These are phyloP conservation scores for Villa cingulata DNA, from an alignment of 2,888 invertebrate genomes.

Conservation along the genomic window DNA sequence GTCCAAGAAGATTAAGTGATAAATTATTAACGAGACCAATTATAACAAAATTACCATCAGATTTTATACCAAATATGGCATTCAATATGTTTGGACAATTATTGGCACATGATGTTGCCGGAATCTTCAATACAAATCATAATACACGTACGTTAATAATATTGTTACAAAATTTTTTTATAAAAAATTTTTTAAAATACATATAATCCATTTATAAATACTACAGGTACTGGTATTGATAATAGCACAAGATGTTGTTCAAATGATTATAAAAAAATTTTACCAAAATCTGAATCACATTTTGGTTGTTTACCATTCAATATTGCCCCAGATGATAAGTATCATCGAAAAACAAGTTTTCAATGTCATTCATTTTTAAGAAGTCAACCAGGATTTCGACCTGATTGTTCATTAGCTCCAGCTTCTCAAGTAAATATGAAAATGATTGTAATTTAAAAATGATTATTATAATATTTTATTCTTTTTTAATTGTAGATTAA, in stretches of 20 bases:
- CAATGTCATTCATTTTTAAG: conserved; percentile 47
- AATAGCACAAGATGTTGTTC: conserved; percentile 7
- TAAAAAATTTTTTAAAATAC: too few relatives aligned
- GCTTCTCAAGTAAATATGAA: conserved; percentile 40
- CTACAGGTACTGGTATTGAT: not conserved
- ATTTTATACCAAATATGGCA: conserved; percentile 3
- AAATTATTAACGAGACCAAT: not conserved
- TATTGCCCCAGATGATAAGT: conserved; percentile 42
- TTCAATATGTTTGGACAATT: conserved; percentile 8
- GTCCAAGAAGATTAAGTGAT: conserved; percentile 1
- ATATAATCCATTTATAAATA: not conserved
- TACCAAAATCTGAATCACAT: conserved; percentile 39
- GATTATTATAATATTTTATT: not conserved
- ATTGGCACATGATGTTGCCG: conserved; percentile 7
- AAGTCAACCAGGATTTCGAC: conserved; percentile 14
- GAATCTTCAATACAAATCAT: not conserved
- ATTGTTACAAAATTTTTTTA: too few relatives aligned
- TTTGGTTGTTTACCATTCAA: conserved; percentile 47
- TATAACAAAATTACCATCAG: not conserved
- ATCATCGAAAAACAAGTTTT: conserved; percentile 38
- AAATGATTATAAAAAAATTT: conserved; percentile 22
- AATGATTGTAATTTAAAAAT: not conserved
- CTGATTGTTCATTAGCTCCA: conserved; percentile 43
- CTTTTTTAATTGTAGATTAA: conserved; percentile 10
- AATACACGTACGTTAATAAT: not conserved